Evolutionary conservation across 2,797 vertebrate species (phyloP).

Genomic region (Pogonophryne albipinna): DNA sequence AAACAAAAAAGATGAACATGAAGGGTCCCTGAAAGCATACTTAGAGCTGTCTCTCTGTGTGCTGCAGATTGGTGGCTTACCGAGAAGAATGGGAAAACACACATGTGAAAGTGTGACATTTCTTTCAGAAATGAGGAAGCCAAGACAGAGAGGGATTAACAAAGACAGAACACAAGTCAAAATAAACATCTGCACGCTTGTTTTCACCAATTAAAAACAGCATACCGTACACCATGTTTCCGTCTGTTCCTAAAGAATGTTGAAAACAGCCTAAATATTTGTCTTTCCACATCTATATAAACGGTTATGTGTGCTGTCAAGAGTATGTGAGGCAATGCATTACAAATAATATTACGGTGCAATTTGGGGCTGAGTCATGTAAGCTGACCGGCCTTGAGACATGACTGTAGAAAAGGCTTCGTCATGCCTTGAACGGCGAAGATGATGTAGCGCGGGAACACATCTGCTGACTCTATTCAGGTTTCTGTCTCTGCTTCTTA

Average conservation of each 20-base stretch:
- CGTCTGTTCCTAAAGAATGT: background rate
- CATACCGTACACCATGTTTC: slow-evolving; percentile 31
- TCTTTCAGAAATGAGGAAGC: slow-evolving; percentile 33
- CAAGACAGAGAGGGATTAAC: slow-evolving; percentile 33
- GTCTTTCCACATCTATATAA: background rate
- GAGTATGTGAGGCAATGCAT: background rate
- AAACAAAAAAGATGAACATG: slow-evolving; percentile 35
- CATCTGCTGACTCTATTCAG: slow-evolving; percentile 15
- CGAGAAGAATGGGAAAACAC: slow-evolving; percentile 29
- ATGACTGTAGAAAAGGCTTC: slow-evolving; percentile 46
- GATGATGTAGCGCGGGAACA: slow-evolving; percentile 21
- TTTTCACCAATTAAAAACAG: slow-evolving; percentile 37
- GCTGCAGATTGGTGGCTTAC: slow-evolving; percentile 41
- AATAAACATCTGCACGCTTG: slow-evolving; percentile 38
- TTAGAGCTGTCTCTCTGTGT: slow-evolving; percentile 47
- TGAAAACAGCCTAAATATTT: background rate
- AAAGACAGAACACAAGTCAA: slow-evolving; percentile 32
- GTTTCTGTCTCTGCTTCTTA: background rate
- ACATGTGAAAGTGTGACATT: slow-evolving; percentile 46
- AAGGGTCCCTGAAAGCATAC: slow-evolving; percentile 42
- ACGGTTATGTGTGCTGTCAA: background rate
- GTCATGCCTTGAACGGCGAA: slow-evolving; percentile 54
- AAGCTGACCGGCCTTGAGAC: slow-evolving; percentile 25
- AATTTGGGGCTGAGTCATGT: slow-evolving; percentile 13
- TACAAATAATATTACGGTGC: slow-evolving; percentile 7